These are phyloP conservation scores for Teleiodes luculella DNA, from an alignment of 2,888 invertebrate species.

Conservation along the genomic window DNA sequence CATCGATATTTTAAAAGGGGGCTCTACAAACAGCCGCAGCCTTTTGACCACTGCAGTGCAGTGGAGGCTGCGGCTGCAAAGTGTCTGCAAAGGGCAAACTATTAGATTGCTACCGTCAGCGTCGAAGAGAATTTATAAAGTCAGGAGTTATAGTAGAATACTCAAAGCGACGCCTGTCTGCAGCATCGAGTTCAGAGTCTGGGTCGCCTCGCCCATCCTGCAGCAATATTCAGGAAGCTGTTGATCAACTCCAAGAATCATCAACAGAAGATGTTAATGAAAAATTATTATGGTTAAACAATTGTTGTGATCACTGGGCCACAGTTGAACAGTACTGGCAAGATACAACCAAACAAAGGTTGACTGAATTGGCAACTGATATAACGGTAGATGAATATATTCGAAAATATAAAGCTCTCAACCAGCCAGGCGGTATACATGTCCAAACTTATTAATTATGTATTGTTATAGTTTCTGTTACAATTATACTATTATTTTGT, in stretches of 20 bases:
- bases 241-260: neutral
- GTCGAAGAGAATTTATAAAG: conserved; percentile 15
- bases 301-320: conserved; percentile 13
- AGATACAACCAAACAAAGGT: conserved; percentile 11
- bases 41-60: too few species aligned
- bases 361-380: neutral
- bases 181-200: too few species aligned
- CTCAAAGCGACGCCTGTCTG: too few species aligned
- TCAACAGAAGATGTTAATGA: conserved; percentile 1
- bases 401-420: conserved; percentile 10
- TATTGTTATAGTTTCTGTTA: too few species aligned
- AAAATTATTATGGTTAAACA: conserved; percentile 16
- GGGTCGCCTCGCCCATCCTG: conserved; percentile 2
- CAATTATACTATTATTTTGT: neutral
- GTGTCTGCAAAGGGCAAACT: conserved; percentile 19
- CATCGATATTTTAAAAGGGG: too few species aligned
- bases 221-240: conserved; percentile 8
- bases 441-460: neutral
- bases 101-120: conserved; percentile 4
- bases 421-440: conserved; percentile 9
- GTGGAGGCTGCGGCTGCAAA: too few species aligned
- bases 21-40: too few species aligned
- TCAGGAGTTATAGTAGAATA: too few species aligned
- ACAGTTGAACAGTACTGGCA: conserved; percentile 15
- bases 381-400: conserved; percentile 5